Conservation (phyloP, 2,888 invertebrate genomes). For the Onchidella celtica region DNA sequence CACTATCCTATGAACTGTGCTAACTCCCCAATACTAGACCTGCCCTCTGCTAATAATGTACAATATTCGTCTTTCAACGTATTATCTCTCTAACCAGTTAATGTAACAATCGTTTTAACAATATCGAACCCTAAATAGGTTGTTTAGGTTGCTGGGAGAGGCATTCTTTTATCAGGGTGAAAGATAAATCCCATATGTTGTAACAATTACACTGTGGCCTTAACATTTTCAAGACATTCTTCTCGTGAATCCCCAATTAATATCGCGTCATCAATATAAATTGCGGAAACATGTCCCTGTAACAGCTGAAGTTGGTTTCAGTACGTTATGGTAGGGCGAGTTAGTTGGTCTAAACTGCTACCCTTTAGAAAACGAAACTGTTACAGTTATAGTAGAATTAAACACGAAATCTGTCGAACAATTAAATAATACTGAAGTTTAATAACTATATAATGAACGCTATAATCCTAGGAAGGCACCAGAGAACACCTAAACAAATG, state of each 20-base stretch:
- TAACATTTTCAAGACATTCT: conserved; percentile 31
- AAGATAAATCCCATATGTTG: conserved; percentile 1
- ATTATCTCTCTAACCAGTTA: neutral
- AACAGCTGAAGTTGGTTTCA: too few relatives aligned
- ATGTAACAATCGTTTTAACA: neutral
- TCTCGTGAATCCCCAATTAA: neutral
- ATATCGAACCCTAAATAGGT: conserved; percentile 19
- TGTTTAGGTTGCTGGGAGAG: neutral
- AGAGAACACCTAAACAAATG: too few relatives aligned
- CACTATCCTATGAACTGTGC: conserved; percentile 33
- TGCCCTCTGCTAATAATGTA: neutral
- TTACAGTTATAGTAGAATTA: too few relatives aligned
- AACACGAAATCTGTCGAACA: too few relatives aligned
- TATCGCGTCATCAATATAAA: conserved; percentile 29
- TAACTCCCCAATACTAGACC: neutral
- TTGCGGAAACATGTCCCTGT: conserved; percentile 5
- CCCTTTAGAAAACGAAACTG: too few relatives aligned
- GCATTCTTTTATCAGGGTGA: conserved; percentile 31
- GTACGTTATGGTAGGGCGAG: too few relatives aligned
- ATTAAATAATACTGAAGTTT: too few relatives aligned
- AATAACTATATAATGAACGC: too few relatives aligned
- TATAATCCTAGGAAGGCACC: too few relatives aligned
- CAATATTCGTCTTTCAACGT: conserved; percentile 15
- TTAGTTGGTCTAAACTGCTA: too few relatives aligned
- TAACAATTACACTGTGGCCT: neutral